Evolutionary conservation across 35 echinoderm and acorn worm species (phyloP).

Genomic region (Chiridota heheva): DNA sequence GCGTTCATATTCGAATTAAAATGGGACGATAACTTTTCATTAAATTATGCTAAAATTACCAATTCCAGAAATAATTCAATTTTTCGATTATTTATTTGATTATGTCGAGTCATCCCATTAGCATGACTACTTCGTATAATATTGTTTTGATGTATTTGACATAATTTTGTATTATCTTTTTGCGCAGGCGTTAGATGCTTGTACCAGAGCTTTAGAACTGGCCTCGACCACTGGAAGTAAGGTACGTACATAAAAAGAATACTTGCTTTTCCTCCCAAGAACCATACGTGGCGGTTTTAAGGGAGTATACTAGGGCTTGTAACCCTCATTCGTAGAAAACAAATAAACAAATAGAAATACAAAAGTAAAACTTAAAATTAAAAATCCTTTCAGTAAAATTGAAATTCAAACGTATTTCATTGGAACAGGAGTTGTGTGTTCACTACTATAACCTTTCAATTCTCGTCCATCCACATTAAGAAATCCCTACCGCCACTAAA

Average conservation of each 20-base stretch:
- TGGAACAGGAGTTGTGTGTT: no score
- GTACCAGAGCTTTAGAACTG: conserved; percentile 54
- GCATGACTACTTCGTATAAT: neutral
- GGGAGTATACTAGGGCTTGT: neutral
- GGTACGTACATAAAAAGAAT: conserved; percentile 19
- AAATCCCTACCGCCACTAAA: no score
- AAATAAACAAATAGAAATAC: neutral
- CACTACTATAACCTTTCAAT: no score
- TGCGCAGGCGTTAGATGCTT: conserved; percentile 64
- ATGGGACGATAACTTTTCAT: neutral
- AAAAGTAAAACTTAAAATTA: no score
- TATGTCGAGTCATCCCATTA: neutral
- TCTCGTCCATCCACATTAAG: no score
- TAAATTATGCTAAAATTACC: neutral
- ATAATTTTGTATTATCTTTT: neutral
- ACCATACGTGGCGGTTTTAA: neutral
- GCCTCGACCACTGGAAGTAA: conserved; percentile 77
- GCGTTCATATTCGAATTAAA: neutral
- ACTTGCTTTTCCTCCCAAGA: neutral
- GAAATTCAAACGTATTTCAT: neutral
- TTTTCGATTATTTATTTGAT: neutral
- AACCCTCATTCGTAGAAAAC: neutral
- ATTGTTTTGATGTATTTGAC: neutral
- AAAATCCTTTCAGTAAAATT: neutral
- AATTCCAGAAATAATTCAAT: neutral